Evolutionary conservation across 2,797 vertebrate genomes (phyloP), one percentile per base, ranked within the genome.

Genomic region (Betta splendens): DNA sequence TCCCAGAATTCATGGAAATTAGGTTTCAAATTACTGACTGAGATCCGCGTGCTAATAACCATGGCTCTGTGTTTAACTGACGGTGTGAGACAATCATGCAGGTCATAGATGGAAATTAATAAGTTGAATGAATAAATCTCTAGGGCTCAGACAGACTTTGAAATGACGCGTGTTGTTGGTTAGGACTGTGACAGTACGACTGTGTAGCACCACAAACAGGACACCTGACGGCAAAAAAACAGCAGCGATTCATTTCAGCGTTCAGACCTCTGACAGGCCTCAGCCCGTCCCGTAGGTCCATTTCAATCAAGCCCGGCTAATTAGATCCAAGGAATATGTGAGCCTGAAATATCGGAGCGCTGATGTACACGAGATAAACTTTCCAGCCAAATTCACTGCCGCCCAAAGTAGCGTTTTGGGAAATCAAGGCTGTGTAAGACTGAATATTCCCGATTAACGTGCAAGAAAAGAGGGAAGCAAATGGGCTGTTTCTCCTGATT

Each of bases 1-100:
- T 85, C 85, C 59, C 83, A 84, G 81, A 89, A 85, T 83, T 69
- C 75, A 78, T 80, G 77, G 63, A 79, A 87, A 88, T 77, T 74
- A 79, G 63, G 72, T 54, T 48, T 83, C 51, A 72, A 57, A 86
- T 86, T 69, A 70, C 40, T n/a, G 31, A 67, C 69, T n/a, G 55
- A 84, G 81, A 74, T 49, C 52, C 74, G 80, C 17, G 21, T 31
- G 18, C 37, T 39, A 64, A 64, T 60, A 84, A 78, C 80, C 63
- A 68, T 7, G 1, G n/a, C 35, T 74, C 59, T 69, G 55, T 61
- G 72, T 79, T 70, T 78, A 75, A 75, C 64, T 74, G 60, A 63
- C 68, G 60, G 64, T 53, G 37, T 31, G 48, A 72, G 45, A 49
- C 45, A 70, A 68, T 81, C 61, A 81, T 53, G 70, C 59, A 63